These are phyloP conservation scores for Propithecus perrieri DNA, from an alignment of 2,797 vertebrate genomes.

Conservation along the genomic window DNA sequence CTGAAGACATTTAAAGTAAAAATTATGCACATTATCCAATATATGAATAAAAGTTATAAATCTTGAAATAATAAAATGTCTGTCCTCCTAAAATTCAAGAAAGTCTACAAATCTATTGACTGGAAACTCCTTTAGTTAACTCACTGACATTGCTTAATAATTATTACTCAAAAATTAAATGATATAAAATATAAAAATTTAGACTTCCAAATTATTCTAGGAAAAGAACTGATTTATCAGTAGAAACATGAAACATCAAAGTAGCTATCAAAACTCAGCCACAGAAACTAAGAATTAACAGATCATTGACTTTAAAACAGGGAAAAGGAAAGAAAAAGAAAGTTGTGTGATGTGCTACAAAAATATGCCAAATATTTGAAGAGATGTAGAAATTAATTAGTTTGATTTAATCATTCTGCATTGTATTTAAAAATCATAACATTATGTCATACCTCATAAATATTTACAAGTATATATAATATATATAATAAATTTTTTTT, in stretches of 20 bases:
- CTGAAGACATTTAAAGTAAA: neutral
- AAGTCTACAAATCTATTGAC: neutral
- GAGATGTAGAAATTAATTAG: neutral
- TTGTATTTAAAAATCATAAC: neutral
- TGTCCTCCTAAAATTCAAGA: neutral
- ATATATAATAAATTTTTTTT: neutral
- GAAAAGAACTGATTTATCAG: neutral
- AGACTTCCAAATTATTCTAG: neutral
- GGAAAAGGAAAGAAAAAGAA: neutral
- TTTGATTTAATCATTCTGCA: neutral
- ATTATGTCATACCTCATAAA: neutral
- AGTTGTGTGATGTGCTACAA: neutral
- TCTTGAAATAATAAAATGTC: neutral
- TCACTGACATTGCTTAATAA: neutral
- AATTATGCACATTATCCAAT: neutral
- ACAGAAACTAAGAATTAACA: neutral
- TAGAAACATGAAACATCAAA: neutral
- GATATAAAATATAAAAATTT: neutral
- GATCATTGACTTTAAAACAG: neutral
- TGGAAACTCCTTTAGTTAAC: neutral
- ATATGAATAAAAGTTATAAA: neutral
- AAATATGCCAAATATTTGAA: neutral
- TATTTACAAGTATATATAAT: neutral
- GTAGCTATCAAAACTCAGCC: neutral
- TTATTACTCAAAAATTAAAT: constrained; percentile 13